Evolutionary conservation across 1,140 invertebrate species (phyloP).

Genomic region (Danaus melanippus): DNA sequence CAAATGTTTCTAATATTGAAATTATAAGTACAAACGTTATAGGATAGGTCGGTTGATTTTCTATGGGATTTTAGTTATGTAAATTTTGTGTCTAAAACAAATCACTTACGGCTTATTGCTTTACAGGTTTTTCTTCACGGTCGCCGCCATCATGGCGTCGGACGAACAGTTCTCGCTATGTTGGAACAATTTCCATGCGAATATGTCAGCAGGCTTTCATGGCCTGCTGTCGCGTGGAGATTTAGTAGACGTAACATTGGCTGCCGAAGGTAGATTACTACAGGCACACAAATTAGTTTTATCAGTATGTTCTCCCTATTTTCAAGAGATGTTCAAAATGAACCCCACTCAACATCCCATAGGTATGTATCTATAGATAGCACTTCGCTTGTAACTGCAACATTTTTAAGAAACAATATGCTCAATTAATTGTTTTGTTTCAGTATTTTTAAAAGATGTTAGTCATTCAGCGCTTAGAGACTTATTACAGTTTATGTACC

Average conservation of each 20-base stretch:
- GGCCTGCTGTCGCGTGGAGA: slow-evolving; percentile 82
- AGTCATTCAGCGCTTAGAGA: slow-evolving; percentile 82
- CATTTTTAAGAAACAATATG: slow-evolving; percentile 2
- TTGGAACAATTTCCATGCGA: slow-evolving; percentile 85
- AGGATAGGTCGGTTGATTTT: slow-evolving; percentile 50
- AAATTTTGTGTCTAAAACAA: background rate
- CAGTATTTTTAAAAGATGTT: slow-evolving; percentile 88
- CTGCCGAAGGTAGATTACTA: slow-evolving; percentile 84
- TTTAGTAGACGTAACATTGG: slow-evolving; percentile 86
- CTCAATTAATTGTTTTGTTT: slow-evolving; percentile 37
- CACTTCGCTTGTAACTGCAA: background rate
- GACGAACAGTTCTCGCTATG: slow-evolving; percentile 83
- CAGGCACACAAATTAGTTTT: slow-evolving; percentile 88
- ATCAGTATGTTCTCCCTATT: slow-evolving; percentile 89
- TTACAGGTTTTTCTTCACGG: slow-evolving; percentile 47
- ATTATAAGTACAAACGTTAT: slow-evolving; percentile 68
- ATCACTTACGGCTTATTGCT: slow-evolving; percentile 10
- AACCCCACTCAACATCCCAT: slow-evolving; percentile 75
- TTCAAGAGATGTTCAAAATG: slow-evolving; percentile 85
- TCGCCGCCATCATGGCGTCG: slow-evolving; percentile 77
- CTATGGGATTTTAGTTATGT: slow-evolving; percentile 13
- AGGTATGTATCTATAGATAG: slow-evolving; percentile 50
- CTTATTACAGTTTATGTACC: slow-evolving; percentile 89
- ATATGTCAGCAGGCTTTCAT: slow-evolving; percentile 81
- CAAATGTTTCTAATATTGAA: slow-evolving; percentile 69